Conservation (phyloP, 1,140 invertebrate species). For the Acromyrmex echinatior region DNA sequence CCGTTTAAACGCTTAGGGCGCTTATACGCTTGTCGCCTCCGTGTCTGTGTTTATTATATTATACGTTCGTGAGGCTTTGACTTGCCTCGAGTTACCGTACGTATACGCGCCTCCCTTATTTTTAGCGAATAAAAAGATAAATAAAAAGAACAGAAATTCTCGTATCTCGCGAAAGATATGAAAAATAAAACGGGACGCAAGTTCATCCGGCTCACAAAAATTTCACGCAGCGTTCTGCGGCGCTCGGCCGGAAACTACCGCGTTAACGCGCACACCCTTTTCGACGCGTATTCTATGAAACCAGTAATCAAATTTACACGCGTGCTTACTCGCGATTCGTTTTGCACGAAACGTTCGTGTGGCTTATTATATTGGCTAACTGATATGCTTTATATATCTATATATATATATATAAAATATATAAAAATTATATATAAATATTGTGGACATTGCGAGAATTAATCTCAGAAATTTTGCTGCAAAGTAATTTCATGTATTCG, state of each 20-base stretch:
- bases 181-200: neutral
- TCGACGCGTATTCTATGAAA: conserved; percentile 43
- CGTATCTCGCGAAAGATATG: neutral
- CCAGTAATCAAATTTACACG: conserved; percentile 60
- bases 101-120: neutral
- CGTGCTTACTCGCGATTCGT: conserved; percentile 52
- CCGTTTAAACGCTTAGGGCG: conserved; percentile 26
- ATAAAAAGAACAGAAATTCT: neutral
- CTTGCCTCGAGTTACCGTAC: neutral
- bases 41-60: conserved; percentile 37
- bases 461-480: conserved; percentile 7
- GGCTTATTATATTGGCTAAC: conserved; percentile 4
- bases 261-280: conserved; percentile 55
- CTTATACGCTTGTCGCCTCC: neutral
- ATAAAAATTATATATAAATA: neutral
- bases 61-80: neutral
- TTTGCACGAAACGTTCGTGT: neutral
- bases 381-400: neutral
- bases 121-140: conserved; percentile 39
- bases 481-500: neutral
- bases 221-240: conserved; percentile 25
- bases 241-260: conserved; percentile 48
- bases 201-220: conserved; percentile 27
- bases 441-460: neutral
- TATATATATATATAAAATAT: neutral